Evolutionary conservation across 2,888 invertebrate species (phyloP).

Genomic region (Dyspetes luteomarginatus): DNA sequence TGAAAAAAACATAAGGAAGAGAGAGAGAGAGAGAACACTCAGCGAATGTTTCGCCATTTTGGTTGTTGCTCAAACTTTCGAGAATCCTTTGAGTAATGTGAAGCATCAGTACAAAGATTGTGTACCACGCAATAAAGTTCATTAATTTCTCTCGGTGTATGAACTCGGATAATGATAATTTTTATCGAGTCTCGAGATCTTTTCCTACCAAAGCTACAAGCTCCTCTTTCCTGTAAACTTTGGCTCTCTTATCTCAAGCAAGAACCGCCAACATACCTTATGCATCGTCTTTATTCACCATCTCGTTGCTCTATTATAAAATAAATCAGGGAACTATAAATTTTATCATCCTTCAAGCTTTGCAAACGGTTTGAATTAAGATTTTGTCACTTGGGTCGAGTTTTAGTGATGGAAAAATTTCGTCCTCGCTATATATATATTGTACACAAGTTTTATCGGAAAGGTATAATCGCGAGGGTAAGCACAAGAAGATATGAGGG

Average conservation of each 20-base stretch:
- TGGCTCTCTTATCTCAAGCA: not conserved
- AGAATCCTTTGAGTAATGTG: not conserved
- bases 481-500: not conserved
- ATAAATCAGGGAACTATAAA: not conserved
- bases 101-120: constrained; percentile 1
- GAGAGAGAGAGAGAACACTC: not conserved
- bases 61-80: not conserved
- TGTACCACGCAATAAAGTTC: not conserved
- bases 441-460: not conserved
- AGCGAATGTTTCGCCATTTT: not conserved
- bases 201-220: not conserved
- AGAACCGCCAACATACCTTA: not conserved
- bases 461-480: not conserved
- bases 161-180: not conserved
- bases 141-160: not conserved
- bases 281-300: not conserved
- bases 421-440: not conserved
- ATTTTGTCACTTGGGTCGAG: constrained; percentile 9
- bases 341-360: not conserved
- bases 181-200: not conserved
- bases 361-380: not conserved
- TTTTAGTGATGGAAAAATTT: not conserved
- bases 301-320: not conserved
- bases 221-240: constrained; percentile 4
- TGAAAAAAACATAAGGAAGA: not conserved